Percentiles rank a stretch among this genome's conserved stretches.
Evolutionary conservation across 2,797 vertebrate genomes (phyloP).

Genomic region (Scyliorhinus canicula): DNA sequence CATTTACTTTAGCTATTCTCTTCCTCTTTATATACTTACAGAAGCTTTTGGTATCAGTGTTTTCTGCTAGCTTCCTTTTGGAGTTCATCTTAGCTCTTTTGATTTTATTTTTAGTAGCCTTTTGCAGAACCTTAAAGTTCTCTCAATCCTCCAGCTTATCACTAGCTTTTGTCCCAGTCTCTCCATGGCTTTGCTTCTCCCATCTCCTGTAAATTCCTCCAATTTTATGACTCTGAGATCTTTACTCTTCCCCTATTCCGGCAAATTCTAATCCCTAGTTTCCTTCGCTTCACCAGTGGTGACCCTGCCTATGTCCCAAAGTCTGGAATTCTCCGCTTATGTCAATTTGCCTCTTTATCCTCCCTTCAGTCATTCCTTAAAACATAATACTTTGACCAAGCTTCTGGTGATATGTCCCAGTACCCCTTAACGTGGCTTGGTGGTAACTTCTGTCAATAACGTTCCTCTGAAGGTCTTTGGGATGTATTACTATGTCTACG

Average conservation of each 20-base stretch:
- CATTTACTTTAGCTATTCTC: too few relatives aligned
- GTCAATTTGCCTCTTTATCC: not conserved
- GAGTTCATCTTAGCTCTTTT: too few relatives aligned
- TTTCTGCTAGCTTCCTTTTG: too few relatives aligned
- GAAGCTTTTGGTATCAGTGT: too few relatives aligned
- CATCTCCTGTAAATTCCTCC: not conserved
- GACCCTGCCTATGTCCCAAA: not conserved
- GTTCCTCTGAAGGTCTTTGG: not conserved
- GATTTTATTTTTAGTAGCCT: too few relatives aligned
- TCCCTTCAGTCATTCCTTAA: not conserved
- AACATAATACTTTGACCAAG: not conserved
- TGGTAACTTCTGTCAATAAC: not conserved
- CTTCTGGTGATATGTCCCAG: not conserved
- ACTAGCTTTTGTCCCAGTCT: not conserved
- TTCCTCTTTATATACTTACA: too few relatives aligned
- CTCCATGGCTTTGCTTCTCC: too few relatives aligned
- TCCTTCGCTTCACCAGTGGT: not conserved
- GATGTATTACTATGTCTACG: not conserved
- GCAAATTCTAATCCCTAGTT: not conserved
- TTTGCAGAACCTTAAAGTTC: too few relatives aligned
- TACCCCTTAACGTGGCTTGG: not conserved
- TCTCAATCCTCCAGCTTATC: too few relatives aligned
- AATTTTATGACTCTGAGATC: not conserved
- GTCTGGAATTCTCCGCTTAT: not conserved
- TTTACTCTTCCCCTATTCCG: not conserved